Evolutionary conservation across 92 coral and sea anemone genomes (phyloP), one percentile per base, ranked within the genome.

Genomic region (Hydrozoanthus gracilis): DNA sequence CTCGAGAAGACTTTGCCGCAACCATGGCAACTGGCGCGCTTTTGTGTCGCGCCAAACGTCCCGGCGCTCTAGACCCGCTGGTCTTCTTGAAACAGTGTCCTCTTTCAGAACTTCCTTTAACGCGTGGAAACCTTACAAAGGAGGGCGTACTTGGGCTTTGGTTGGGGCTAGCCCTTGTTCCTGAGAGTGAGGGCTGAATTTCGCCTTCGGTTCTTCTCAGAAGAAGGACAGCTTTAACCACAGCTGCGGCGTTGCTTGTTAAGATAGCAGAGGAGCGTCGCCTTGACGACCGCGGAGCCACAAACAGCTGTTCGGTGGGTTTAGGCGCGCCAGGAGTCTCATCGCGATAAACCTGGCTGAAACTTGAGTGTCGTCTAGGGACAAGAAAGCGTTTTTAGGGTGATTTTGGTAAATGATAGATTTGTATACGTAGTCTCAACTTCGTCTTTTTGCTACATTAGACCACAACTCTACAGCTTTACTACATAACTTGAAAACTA

Each of bases 181-280:
- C 70, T 44, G 11, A 16, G 20, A 47, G 73, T 44, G 73, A 11
- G 9, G 73, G 44, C 35, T 76, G 74, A n/a, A 15, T 8, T 67
- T 54, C 60, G 44, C 44, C 51, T 27, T 52, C 48, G 14, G 69
- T 90, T 39, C 92, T 80, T 76, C 98, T 80, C 55, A 94, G 82
- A 49, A 94, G 87, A 4, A 94, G 60, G 45, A 94, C 98, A 39
- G 98, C 98, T 71, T 94, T 94, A 2, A 94, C 93, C 0, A 94
- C 98, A 2, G 98, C 98, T 3, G 95, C 95, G 5, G 98, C 95
- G 71, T 87, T 92, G 14, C 94, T 76, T 10, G 90, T 90, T 49
- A 94, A 83, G 44, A 94, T 92, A 11, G 98, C 95, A 10, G 98
- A 91, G 61, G 98, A 90, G 13, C 95, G 91, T 68, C 98, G 92